Conservation (phyloP, 2,888 invertebrate species). For the Melanotus villosus region DNA sequence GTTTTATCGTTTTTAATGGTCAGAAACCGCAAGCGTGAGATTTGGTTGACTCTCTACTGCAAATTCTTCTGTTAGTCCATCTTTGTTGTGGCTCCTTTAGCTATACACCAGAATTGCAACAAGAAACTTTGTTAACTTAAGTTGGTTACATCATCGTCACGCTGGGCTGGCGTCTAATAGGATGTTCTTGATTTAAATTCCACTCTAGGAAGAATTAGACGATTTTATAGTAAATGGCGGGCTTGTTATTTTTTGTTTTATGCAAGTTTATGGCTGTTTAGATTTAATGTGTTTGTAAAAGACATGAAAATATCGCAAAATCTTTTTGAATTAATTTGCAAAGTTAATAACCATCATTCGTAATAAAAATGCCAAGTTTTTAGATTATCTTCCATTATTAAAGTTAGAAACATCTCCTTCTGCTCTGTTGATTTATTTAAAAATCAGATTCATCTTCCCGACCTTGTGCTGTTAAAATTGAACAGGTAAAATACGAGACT, state of each 20-base stretch:
- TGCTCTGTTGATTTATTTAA: too few species aligned
- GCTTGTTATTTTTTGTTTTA: not conserved
- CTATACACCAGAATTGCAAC: slow-evolving; percentile 11
- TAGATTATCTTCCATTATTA: too few species aligned
- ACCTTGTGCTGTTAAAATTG: too few species aligned
- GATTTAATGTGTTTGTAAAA: too few species aligned
- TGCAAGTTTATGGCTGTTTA: not conserved
- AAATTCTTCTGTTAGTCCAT: slow-evolving; percentile 12
- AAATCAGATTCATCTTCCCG: too few species aligned
- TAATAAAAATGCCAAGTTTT: too few species aligned
- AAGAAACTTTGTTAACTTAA: slow-evolving; percentile 11
- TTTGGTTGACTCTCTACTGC: not conserved
- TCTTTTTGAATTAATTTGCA: too few species aligned
- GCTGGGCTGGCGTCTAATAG: slow-evolving; percentile 17
- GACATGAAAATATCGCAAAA: too few species aligned
- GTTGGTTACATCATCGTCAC: slow-evolving; percentile 24
- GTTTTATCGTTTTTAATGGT: slow-evolving; percentile 14
- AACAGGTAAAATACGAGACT: too few species aligned
- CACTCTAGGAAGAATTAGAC: slow-evolving; percentile 17
- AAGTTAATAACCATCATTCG: too few species aligned
- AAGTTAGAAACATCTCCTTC: too few species aligned
- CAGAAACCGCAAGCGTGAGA: slow-evolving; percentile 9
- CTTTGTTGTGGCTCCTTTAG: not conserved
- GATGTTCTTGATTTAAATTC: slow-evolving; percentile 17
- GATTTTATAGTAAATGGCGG: slow-evolving; percentile 2